These are phyloP conservation scores for Lophius americanus DNA, from an alignment of 2,797 vertebrate species.

Conservation along the genomic window DNA sequence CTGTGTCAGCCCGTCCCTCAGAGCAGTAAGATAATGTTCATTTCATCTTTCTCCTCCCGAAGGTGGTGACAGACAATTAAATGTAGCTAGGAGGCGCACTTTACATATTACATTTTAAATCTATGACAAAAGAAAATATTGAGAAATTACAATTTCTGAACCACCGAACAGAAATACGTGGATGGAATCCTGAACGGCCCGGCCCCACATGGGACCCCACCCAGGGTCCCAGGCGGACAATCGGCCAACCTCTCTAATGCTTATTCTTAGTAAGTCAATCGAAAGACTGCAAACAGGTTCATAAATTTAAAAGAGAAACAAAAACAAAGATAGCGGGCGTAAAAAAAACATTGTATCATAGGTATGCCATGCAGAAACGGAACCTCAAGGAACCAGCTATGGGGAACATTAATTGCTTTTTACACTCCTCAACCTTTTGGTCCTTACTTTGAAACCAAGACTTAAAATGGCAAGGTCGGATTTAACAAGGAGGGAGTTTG, in stretches of 20 bases:
- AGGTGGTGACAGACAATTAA: slow-evolving; percentile 27
- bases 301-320: neutral
- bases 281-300: neutral
- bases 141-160: neutral
- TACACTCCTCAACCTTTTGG: neutral
- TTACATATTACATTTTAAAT: neutral
- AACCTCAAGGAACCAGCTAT: neutral
- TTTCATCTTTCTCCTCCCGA: slow-evolving; percentile 6
- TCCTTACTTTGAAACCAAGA: neutral
- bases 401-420: slow-evolving; percentile 4
- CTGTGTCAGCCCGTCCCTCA: slow-evolving; percentile 23
- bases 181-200: neutral
- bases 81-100: slow-evolving; percentile 1
- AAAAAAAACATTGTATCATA: neutral
- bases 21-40: neutral
- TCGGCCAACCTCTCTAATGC: neutral
- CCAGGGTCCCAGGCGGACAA: no score
- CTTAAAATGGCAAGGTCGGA: neutral
- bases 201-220: no score
- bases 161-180: neutral
- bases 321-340: neutral
- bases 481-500: slow-evolving; percentile 20
- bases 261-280: neutral
- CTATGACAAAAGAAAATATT: neutral
- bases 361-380: neutral